Evolutionary conservation across 2,888 invertebrate species (phyloP).

Genomic region (Scaptomyza cyrtandrae): DNA sequence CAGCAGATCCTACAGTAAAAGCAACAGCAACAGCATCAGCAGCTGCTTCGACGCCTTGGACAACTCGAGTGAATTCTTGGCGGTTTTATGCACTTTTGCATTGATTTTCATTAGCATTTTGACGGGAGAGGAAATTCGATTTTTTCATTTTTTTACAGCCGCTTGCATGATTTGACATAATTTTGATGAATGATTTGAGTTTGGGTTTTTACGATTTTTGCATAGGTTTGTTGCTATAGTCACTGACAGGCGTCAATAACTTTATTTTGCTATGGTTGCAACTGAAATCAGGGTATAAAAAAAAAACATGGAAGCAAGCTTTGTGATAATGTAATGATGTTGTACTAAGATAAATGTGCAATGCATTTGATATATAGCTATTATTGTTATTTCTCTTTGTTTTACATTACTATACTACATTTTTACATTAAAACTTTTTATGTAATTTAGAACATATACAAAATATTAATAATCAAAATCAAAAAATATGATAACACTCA

Average conservation of each 20-base stretch:
- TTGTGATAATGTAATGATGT: not conserved
- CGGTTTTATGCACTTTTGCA: conserved; percentile 65
- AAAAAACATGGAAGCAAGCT: not conserved
- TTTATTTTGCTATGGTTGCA: conserved; percentile 49
- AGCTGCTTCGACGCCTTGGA: conserved; percentile 51
- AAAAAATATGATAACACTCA: too few relatives aligned
- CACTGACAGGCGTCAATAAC: conserved; percentile 64
- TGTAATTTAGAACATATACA: too few relatives aligned
- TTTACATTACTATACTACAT: too few relatives aligned
- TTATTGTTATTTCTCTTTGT: too few relatives aligned
- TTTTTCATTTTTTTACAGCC: conserved; percentile 54
- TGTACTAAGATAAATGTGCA: too few relatives aligned
- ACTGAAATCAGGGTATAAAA: too few relatives aligned
- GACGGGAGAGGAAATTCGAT: conserved; percentile 26
- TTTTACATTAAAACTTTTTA: too few relatives aligned
- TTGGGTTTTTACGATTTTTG: conserved; percentile 16
- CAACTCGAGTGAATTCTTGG: conserved; percentile 40
- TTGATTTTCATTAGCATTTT: conserved; percentile 74
- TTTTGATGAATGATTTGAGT: conserved; percentile 71
- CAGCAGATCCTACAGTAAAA: conserved; percentile 11
- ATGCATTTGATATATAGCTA: too few relatives aligned
- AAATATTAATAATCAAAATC: too few relatives aligned
- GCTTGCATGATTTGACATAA: conserved; percentile 75
- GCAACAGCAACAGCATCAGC: conserved; percentile 13
- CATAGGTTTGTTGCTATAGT: conserved; percentile 33